phyloP scores from a whole-genome alignment of 2,888 invertebrate genomes.

The Prenolepis imparis region DNA sequence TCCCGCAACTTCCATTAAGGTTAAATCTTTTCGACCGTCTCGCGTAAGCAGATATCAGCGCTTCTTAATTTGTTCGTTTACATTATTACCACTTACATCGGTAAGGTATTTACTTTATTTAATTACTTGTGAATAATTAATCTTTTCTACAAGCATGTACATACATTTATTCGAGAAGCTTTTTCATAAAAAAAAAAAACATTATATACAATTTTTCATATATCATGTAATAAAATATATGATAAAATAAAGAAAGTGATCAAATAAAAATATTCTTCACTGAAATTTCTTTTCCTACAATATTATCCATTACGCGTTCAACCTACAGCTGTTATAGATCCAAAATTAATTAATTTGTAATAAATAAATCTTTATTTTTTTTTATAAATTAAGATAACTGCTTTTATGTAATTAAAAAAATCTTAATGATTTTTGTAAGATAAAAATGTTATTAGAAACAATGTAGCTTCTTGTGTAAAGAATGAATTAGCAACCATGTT shows the following conservation, averaged over 20 bases:
- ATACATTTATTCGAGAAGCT: neutral
- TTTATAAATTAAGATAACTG: neutral
- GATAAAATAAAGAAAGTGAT: neutral
- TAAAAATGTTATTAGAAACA: constrained; percentile 32
- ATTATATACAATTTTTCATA: neutral
- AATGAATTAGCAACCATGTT: constrained; percentile 1
- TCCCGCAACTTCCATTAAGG: constrained; percentile 50
- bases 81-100: neutral
- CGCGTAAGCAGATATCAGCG: constrained; percentile 49
- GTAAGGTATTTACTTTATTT: neutral
- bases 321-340: neutral
- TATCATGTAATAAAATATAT: neutral
- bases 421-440: neutral
- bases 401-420: neutral
- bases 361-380: neutral
- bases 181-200: neutral
- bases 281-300: neutral
- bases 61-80: constrained; percentile 50
- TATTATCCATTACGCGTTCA: neutral
- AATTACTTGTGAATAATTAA: neutral
- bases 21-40: constrained; percentile 62
- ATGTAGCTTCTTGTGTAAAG: neutral
- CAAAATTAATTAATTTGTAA: neutral
- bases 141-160: neutral
- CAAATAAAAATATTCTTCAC: neutral